Conservation (phyloP, 1,140 invertebrate genomes). For the Drosophila ogumai region DNA sequence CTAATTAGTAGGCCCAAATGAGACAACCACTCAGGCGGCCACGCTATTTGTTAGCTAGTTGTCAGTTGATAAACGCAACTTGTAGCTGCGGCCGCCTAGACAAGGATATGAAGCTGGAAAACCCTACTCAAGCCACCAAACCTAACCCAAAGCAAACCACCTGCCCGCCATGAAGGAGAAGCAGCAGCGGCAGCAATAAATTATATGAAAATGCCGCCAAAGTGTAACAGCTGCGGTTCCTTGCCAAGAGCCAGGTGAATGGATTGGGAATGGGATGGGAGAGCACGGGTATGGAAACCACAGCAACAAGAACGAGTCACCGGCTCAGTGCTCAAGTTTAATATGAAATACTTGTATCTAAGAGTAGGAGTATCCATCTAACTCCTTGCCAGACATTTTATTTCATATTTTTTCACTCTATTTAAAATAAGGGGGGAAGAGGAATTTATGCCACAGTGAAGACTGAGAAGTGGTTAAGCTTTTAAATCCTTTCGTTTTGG, state of each 20-base stretch:
- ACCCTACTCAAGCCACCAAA: slow-evolving; percentile 41
- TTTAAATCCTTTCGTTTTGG: no score
- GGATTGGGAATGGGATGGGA: background rate
- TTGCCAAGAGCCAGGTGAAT: slow-evolving; percentile 34
- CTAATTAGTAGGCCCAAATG: slow-evolving; percentile 68
- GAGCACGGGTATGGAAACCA: slow-evolving; percentile 15
- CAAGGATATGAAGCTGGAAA: slow-evolving; percentile 36
- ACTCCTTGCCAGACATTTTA: slow-evolving; percentile 23
- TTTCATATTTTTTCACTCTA: slow-evolving; percentile 49
- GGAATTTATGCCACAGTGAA: slow-evolving; percentile 8
- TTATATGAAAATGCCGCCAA: slow-evolving; percentile 81
- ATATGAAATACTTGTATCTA: slow-evolving; percentile 47
- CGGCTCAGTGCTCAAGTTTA: slow-evolving; percentile 40
- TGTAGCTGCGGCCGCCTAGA: slow-evolving; percentile 69
- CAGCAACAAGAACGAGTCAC: slow-evolving; percentile 51
- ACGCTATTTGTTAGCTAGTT: slow-evolving; percentile 66
- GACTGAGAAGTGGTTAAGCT: background rate
- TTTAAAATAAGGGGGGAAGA: background rate
- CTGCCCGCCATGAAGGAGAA: slow-evolving; percentile 38
- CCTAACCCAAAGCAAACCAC: slow-evolving; percentile 19
- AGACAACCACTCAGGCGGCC: slow-evolving; percentile 44
- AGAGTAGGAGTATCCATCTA: background rate
- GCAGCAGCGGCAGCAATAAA: slow-evolving; percentile 53
- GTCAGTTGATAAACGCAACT: slow-evolving; percentile 79
- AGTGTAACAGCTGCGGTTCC: slow-evolving; percentile 77